Evolutionary conservation across 2,888 invertebrate species (phyloP).

Genomic region (Noctua janthe): DNA sequence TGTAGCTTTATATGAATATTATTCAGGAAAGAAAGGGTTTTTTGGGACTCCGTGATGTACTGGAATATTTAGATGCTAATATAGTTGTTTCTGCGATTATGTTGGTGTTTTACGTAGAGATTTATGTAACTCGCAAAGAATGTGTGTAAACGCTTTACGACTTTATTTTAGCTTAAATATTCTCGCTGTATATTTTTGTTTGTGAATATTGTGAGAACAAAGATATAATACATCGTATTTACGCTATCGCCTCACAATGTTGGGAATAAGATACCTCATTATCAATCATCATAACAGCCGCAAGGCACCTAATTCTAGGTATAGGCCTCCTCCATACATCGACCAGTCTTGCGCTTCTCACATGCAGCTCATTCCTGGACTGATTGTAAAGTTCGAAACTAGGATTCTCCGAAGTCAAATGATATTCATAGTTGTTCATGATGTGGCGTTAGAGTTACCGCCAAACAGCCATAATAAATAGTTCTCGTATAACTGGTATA

Average conservation of each 20-base stretch:
- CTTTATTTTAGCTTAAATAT: constrained; percentile 23
- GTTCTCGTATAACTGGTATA: too few species aligned
- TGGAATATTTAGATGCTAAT: constrained; percentile 55
- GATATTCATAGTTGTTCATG: too few species aligned
- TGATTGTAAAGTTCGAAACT: too few species aligned
- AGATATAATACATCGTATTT: background rate
- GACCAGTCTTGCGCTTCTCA: background rate
- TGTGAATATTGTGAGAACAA: background rate
- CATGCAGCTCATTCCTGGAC: background rate
- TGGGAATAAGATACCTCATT: background rate
- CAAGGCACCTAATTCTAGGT: background rate
- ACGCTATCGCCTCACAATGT: background rate
- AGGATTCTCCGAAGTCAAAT: too few species aligned
- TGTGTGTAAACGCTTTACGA: constrained; percentile 45
- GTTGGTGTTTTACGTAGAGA: constrained; percentile 36
- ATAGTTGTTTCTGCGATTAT: constrained; percentile 49
- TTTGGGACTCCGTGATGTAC: constrained; percentile 34
- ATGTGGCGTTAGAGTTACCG: too few species aligned
- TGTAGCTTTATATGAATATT: constrained; percentile 57
- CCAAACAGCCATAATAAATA: too few species aligned
- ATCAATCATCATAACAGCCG: background rate
- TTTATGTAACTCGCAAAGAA: constrained; percentile 52
- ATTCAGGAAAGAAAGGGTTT: constrained; percentile 54
- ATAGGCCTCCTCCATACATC: too few species aligned
- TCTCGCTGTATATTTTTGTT: background rate